Percentiles rank a stretch among this genome's conserved stretches.
These are phyloP conservation scores for Xestia ashworthii DNA, from an alignment of 2,888 invertebrate genomes.

Conservation along the genomic window DNA sequence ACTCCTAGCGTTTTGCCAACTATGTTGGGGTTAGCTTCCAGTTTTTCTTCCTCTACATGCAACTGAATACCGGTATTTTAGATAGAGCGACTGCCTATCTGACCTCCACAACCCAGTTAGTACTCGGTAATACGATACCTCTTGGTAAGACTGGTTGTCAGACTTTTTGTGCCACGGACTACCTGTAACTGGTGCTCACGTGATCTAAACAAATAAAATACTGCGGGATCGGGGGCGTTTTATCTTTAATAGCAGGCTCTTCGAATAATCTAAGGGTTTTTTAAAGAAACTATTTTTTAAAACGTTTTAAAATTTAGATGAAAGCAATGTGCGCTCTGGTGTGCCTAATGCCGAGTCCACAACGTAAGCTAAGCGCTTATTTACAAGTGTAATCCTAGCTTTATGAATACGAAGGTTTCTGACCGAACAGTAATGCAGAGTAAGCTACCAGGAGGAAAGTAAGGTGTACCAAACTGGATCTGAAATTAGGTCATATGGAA, in stretches of 20 bases:
- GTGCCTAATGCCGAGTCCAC: conserved; percentile 43
- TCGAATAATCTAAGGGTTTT: neutral
- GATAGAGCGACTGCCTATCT: too few species aligned
- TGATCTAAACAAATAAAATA: neutral
- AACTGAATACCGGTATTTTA: too few species aligned
- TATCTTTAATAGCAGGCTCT: neutral
- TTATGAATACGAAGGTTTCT: conserved; percentile 66
- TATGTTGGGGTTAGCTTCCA: too few species aligned
- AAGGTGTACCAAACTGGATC: neutral
- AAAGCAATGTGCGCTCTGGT: conserved; percentile 23
- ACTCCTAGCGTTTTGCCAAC: neutral
- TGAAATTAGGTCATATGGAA: conserved; percentile 17
- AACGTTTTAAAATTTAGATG: conserved; percentile 21
- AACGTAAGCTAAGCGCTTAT: conserved; percentile 56
- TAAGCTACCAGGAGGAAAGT: too few species aligned
- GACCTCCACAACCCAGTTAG: too few species aligned
- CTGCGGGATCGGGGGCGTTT: neutral
- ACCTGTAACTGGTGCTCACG: neutral
- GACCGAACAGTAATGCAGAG: too few species aligned
- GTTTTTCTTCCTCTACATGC: too few species aligned
- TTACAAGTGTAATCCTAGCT: conserved; percentile 68
- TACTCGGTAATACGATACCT: too few species aligned
- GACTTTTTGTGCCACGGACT: too few species aligned
- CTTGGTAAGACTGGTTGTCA: too few species aligned
- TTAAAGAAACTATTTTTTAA: neutral